These are phyloP conservation scores for Drosophila ezoana DNA, from an alignment of 2,888 invertebrate species.

Conservation along the genomic window DNA sequence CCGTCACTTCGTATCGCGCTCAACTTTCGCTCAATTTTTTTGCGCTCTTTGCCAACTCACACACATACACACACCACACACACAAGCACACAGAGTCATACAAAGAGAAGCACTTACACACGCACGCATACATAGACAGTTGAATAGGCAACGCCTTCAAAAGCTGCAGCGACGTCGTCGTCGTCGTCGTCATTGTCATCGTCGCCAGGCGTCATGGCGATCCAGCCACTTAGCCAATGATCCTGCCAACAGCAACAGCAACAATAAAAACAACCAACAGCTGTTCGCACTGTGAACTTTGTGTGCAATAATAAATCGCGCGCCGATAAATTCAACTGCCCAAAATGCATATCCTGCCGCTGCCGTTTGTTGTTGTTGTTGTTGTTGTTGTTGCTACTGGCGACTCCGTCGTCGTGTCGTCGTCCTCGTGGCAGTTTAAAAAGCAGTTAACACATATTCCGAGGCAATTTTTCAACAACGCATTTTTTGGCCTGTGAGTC, in stretches of 20 bases:
- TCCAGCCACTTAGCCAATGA: constrained; percentile 74
- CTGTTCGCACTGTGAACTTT: constrained; percentile 52
- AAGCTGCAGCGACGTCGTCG: constrained; percentile 60
- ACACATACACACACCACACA: constrained; percentile 17
- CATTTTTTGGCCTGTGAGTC: constrained; percentile 74
- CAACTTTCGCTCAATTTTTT: constrained; percentile 71
- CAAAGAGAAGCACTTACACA: constrained; percentile 21
- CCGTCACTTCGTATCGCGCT: constrained; percentile 53
- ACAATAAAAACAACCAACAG: constrained; percentile 49
- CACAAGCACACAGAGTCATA: constrained; percentile 4
- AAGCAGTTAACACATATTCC: constrained; percentile 85
- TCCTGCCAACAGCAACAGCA: constrained; percentile 59
- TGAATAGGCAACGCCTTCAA: constrained; percentile 83
- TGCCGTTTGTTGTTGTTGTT: constrained; percentile 29
- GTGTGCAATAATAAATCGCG: constrained; percentile 64
- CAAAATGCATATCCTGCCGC: constrained; percentile 70
- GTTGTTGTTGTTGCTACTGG: constrained; percentile 7
- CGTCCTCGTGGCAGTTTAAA: constrained; percentile 83
- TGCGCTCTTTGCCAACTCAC: constrained; percentile 52
- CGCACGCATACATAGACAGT: constrained; percentile 43
- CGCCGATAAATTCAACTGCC: constrained; percentile 70
- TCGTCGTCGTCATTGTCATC: constrained; percentile 9
- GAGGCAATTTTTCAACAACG: constrained; percentile 83
- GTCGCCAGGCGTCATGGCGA: constrained; percentile 52
- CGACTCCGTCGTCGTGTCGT: constrained; percentile 64